Base-by-base conservation (phyloP, 2,888 invertebrate species). In the Lithosia quadra region DNA sequence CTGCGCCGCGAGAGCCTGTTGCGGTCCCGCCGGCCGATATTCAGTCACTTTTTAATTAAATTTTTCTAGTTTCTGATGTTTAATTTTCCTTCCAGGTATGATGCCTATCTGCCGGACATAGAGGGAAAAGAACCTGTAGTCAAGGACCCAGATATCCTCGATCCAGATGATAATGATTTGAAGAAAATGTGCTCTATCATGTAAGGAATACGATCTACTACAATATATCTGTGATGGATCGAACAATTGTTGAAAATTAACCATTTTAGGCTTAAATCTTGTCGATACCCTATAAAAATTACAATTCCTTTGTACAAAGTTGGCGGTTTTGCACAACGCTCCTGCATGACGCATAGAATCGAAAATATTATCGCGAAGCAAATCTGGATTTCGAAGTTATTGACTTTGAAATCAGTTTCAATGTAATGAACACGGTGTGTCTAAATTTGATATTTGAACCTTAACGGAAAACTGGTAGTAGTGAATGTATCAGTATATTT, bases 111-210 rank as follows among this genome's bases (percentile, higher is more conserved):
- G 71, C 90, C 87, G 36, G 81, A 81, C 65, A 86, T 84, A 72
- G 66, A 75, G 15, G 78, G 78, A 22, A 80, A 80, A 22, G 80
- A 80, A 0, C 80, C 80, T 0, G 72, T 81, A 22, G 79, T 80
- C 1, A 34, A 68, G 59, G 76, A 77, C 65, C 75, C 81, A 7
- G 76, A 76, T 58, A 73, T 73, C 18, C 61, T 75, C 39, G 85
- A 82, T 57, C 79, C 81, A 53, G 83, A 84, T 72, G 84, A 85
- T 67, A 74, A 80, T 97, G 89, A 95, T 95, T 60, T 96, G 95
- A 87, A 95, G 95, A 84, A 85, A 88, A 77, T 88, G 90, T 79
- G 96, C 96, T 74, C 94, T 91, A 85, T 96, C 97, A 82, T 75
- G 65, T 81, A 82, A 36, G 36, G 9, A 22, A 43, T 65, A 63